Percentiles rank a stretch among this genome's conserved stretches.
phyloP scores from a whole-genome alignment of 2,113 vertebrate genomes.

The Siniperca chuatsi region DNA sequence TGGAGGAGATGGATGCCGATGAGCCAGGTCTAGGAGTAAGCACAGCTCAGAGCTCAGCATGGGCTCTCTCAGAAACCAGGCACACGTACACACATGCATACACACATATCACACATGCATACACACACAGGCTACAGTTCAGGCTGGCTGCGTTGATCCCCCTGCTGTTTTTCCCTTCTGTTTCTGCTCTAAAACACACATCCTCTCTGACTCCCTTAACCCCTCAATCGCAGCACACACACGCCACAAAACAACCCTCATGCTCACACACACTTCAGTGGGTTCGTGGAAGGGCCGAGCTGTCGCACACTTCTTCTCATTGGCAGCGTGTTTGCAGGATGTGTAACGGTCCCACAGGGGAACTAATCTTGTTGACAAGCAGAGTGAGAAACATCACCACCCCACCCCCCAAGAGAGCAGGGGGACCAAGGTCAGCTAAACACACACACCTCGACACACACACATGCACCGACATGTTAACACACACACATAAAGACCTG shows the following conservation, averaged over 20 bases:
- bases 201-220: conserved; percentile 64
- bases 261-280: conserved; percentile 23
- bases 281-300: conserved; percentile 53
- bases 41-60: conserved; percentile 71
- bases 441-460: conserved; percentile 18
- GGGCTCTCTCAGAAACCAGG: conserved; percentile 50
- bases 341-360: conserved; percentile 70
- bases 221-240: conserved; percentile 44
- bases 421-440: conserved; percentile 60
- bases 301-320: conserved; percentile 63
- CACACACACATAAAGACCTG: conserved; percentile 23
- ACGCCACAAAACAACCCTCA: not conserved
- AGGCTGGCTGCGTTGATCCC: conserved; percentile 69
- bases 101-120: conserved; percentile 12
- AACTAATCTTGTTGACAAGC: conserved; percentile 79
- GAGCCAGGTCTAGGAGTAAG: conserved; percentile 63
- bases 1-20: conserved; percentile 59
- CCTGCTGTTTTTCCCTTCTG: conserved; percentile 74
- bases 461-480: conserved; percentile 24
- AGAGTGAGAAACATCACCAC: conserved; percentile 74
- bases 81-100: conserved; percentile 20
- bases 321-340: conserved; percentile 65
- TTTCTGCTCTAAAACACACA: conserved; percentile 78
- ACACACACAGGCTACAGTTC: conserved; percentile 57
- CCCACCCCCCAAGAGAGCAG: conserved; percentile 48